phyloP scores from a whole-genome alignment of 2,113 vertebrate species.

The Lagopus leucura region DNA sequence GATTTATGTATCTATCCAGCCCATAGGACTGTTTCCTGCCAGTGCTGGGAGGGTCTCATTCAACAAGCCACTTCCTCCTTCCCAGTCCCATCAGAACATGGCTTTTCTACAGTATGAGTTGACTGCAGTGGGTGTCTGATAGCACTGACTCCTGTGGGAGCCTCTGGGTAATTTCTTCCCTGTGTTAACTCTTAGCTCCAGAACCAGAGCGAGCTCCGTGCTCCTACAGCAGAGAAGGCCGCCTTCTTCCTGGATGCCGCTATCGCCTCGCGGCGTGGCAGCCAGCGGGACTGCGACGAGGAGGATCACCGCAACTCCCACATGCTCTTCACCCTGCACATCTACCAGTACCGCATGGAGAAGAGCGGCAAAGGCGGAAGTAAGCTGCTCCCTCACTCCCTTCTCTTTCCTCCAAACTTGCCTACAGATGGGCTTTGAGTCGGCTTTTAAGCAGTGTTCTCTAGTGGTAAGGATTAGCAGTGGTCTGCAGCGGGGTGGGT shows the following conservation, averaged over 20 bases:
- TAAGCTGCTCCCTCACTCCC: slow-evolving; percentile 72
- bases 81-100: not conserved
- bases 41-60: not conserved
- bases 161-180: not conserved
- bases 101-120: fast-evolving
- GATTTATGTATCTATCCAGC: not conserved
- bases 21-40: not conserved
- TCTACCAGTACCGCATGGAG: slow-evolving; percentile 99
- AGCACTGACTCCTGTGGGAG: not conserved
- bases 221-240: slow-evolving; percentile 94
- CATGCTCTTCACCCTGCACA: slow-evolving; percentile 98
- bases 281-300: slow-evolving; percentile 85
- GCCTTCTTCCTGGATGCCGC: slow-evolving; percentile 96
- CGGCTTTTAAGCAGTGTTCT: not conserved
- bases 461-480: not conserved
- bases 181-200: slow-evolving; percentile 84
- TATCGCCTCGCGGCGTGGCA: slow-evolving; percentile 89
- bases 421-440: not conserved
- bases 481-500: not conserved
- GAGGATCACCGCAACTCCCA: slow-evolving; percentile 95
- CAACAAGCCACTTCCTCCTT: not conserved
- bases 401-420: not conserved
- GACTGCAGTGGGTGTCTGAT: not conserved
- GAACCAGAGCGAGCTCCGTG: slow-evolving; percentile 96
- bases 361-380: slow-evolving; percentile 96